phyloP scores from a whole-genome alignment of 1,140 invertebrate species.

The Potamilus streckersoni region DNA sequence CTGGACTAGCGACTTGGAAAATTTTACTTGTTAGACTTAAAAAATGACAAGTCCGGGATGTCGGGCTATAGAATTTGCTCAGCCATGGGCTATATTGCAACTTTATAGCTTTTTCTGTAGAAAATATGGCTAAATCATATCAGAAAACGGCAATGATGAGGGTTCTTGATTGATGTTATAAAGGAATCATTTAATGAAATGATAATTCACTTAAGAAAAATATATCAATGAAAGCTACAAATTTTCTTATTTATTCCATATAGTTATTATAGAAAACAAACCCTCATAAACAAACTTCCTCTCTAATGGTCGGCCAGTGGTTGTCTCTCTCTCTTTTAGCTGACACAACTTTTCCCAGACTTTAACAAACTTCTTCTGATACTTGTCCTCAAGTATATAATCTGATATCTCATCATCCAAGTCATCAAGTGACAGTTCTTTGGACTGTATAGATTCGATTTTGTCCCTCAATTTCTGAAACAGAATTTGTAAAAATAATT shows the following conservation, averaged over 20 bases:
- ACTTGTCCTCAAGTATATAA: conserved; percentile 64
- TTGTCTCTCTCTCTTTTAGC: conserved; percentile 45
- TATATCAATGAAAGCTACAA: neutral
- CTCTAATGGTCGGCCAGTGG: conserved; percentile 62
- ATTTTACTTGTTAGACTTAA: too few species aligned
- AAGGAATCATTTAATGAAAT: too few species aligned
- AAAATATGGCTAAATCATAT: too few species aligned
- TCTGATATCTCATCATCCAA: conserved; percentile 60
- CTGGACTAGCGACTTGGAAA: too few species aligned
- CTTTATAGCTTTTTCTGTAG: too few species aligned
- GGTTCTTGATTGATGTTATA: neutral
- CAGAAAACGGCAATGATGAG: too few species aligned
- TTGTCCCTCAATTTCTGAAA: conserved; percentile 59
- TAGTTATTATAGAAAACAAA: conserved; percentile 24
- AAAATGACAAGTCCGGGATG: too few species aligned
- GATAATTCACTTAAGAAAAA: too few species aligned
- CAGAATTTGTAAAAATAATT: too few species aligned
- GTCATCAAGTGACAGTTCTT: conserved; percentile 63
- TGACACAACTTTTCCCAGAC: conserved; percentile 66
- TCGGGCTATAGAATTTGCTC: too few species aligned
- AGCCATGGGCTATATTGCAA: too few species aligned
- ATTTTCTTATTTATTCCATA: too few species aligned
- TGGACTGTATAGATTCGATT: conserved; percentile 57
- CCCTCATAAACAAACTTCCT: conserved; percentile 61
- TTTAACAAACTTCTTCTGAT: conserved; percentile 63